Conservation (phyloP, 2,888 invertebrate species). For the Gastrophysa polygoni region DNA sequence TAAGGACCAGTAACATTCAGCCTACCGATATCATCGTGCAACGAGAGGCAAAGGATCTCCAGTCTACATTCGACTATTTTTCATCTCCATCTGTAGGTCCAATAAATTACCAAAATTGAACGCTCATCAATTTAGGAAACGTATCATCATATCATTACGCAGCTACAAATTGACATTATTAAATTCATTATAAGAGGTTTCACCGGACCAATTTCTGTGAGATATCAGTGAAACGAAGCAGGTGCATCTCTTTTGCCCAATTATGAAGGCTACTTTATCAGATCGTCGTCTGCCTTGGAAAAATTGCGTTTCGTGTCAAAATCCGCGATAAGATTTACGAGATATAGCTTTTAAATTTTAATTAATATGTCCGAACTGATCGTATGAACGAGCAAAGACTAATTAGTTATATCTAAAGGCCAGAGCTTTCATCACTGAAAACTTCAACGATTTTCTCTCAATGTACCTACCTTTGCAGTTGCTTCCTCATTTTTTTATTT, state of each 20-base stretch:
- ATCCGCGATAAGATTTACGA: conserved; percentile 26
- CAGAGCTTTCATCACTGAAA: too few species aligned
- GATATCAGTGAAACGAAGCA: conserved; percentile 30
- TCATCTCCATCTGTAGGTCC: too few species aligned
- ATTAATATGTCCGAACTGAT: too few species aligned
- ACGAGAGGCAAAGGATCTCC: too few species aligned
- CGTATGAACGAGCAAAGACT: too few species aligned
- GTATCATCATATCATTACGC: background rate
- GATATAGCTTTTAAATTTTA: background rate
- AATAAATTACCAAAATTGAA: too few species aligned
- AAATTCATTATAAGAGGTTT: background rate
- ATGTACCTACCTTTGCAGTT: too few species aligned
- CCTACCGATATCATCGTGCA: too few species aligned
- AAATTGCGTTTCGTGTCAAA: conserved; percentile 16
- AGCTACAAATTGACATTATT: background rate
- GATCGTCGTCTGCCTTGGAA: conserved; percentile 23
- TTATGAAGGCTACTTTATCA: conserved; percentile 24
- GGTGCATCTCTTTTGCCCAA: conserved; percentile 30
- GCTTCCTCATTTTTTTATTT: too few species aligned
- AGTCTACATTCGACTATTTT: too few species aligned
- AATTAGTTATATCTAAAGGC: too few species aligned
- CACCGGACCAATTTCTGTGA: background rate
- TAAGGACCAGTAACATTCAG: too few species aligned
- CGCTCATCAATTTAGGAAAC: background rate
- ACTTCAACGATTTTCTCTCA: background rate